Evolutionary conservation across 2,888 invertebrate species (phyloP).

Genomic region (Volucella bombylans): DNA sequence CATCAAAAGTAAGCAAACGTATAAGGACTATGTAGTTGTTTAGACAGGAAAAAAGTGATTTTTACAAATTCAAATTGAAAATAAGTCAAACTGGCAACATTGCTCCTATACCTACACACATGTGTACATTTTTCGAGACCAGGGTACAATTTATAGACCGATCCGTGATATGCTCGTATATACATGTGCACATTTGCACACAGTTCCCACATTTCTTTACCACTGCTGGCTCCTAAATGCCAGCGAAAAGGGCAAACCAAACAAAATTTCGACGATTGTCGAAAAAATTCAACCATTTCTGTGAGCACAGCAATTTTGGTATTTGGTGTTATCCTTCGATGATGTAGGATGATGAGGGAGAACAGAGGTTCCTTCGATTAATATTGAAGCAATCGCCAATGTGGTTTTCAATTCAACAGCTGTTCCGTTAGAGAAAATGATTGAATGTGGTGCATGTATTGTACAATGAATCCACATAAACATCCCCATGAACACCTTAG

Average conservation of each 20-base stretch:
- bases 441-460: slow-evolving; percentile 32
- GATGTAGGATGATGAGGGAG: neutral
- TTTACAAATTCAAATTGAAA: too few species aligned
- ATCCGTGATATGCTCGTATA: neutral
- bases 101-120: too few species aligned
- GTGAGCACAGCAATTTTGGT: slow-evolving; percentile 42
- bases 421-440: slow-evolving; percentile 26
- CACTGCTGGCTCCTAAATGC: neutral
- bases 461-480: neutral
- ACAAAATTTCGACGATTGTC: slow-evolving; percentile 27
- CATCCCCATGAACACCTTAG: neutral
- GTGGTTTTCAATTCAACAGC: slow-evolving; percentile 49
- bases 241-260: slow-evolving; percentile 23
- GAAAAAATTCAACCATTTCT: slow-evolving; percentile 46
- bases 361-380: neutral
- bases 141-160: slow-evolving; percentile 45
- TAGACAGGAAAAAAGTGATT: too few species aligned
- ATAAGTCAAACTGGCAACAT: too few species aligned
- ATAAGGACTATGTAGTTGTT: too few species aligned
- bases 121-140: neutral
- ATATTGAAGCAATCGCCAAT: slow-evolving; percentile 44
- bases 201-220: neutral
- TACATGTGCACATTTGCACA: neutral
- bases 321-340: neutral
- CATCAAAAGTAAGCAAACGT: too few species aligned